Evolutionary conservation across 2,888 invertebrate genomes (phyloP), one percentile per base, ranked within the genome.

Genomic region (Busseola fusca): DNA sequence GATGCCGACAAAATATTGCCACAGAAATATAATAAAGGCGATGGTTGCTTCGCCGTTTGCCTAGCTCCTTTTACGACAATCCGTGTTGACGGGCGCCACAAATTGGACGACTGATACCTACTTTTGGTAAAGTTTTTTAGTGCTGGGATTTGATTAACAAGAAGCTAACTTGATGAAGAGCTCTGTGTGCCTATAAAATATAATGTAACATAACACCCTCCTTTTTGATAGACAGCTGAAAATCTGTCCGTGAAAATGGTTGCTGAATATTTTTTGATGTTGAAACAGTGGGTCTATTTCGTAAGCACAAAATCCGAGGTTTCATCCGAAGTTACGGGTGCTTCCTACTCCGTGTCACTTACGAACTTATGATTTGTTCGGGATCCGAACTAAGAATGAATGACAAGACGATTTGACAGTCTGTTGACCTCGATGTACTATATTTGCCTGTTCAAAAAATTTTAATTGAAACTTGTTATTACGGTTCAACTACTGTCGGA

Each of bases 1-100:
- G 83, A 81, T 86, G 82, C 81, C 84, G 84, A 87, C 88, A 85
- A 91, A 91, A 90, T 92, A 90, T 91, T 90, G 85, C 91, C 86
- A 78, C 83, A 87, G 84, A 86, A 88, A 89, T 90, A 89, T 89
- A 87, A 88, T 89, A 87, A 87, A 78, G 65, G 76, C 84, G 72
- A 85, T 85, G 74, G 80, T 88, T 79, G 72, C 76, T 64, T 66
- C 76, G 78, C 81, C 80, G 81, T 82, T 78, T 85, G 80, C 81
- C 79, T 79, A 75, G 86, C 75, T 73, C 76, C 81, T 81, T 84
- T 76, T 84, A 83, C 79, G 85, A 83, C 80, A 80, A 78, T 83
- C 60, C 69, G 60, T 82, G 83, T 82, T 84, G 82, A 83, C 73
- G 83, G 69, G 65, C 66, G 52, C 83, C 69, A 59, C 83, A 82